Evolutionary conservation across 2,888 invertebrate genomes (phyloP), one percentile per base, ranked within the genome.

Genomic region (Callyntrura guangdongensis): DNA sequence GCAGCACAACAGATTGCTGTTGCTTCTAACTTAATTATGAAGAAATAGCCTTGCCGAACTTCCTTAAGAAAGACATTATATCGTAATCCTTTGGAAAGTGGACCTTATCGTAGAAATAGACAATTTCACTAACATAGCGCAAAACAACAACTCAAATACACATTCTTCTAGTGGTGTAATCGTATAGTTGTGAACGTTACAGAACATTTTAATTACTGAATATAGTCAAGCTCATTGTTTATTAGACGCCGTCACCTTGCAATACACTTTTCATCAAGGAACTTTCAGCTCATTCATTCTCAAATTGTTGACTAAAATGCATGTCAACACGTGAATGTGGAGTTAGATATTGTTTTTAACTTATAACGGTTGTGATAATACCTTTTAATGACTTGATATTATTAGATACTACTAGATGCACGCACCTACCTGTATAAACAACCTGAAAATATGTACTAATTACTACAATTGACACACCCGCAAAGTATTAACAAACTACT

Each of bases 61-160:
- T 84, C 83, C 83, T 67, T n/a, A 86, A 61, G 86, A 86, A 86
- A 86, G 86, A 86, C 86, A 86, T 77, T 36, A 81, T 27, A 47
- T 36, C 36, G 36, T 27, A 47, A 47, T 74, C 47, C 77, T 77
- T 22, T 25, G 3, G 36, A 53, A 53, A 53, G 22, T 81, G 81
- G 56, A 81, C 81, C 61, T 81, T 36, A 49, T 45, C 4, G 17
- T 77, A 53, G 20, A 8, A 25, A 56, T 77, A 77, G 22, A 77
- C n/a, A 47, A 77, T 20, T 49, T 5, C 8, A 74, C 5, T 5
- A 9, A 20, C 22, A 72, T n/a, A 27, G 12, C 6, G 25, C 25
- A 12, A 14, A 27, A 53, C 11, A n/a, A n/a, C n/a, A n/a, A n/a
- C n/a, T n/a, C 11, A 9, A 14, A 9, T 53, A n/a, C 53, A 53